Evolutionary conservation across 2,888 invertebrate genomes (phyloP), one percentile per base, ranked within the genome.

Genomic region (Lochmaea crataegi): DNA sequence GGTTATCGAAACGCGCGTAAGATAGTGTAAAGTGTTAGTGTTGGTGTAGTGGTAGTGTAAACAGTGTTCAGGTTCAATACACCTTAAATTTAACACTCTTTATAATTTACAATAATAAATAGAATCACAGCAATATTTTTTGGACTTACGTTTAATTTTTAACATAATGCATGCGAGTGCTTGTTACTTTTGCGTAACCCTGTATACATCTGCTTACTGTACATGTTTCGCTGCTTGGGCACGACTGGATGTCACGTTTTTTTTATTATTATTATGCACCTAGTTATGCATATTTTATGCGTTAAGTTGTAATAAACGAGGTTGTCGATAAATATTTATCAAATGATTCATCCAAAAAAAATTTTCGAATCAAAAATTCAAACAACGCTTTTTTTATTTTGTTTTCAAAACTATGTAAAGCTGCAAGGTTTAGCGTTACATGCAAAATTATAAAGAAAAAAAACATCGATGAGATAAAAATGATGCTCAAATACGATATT

Each of bases 181-280:
- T 16, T 51, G 2, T 51, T n/a, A 58, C 26, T 58, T 63, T 63
- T 42, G 61, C 11, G 38, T 38, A 42, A 42, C 42, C 61, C 61
- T 63, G 61, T 63, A 63, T 63, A 42, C 38, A 18, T 16, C 42
- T 42, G 61, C 61, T 63, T 42, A 18, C 9, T 63, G 61, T 42
- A 41, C 61, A 42, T 42, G 16, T 63, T 63, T 42, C 18, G 16
- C 16, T 18, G 41, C 61, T 63, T 42, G 18, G 18, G 42, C 61
- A 63, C 61, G 61, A 63, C 16, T 63, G 5, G 5, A n/a, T 38
- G 61, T 63, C 61, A 63, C 61, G 61, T 63, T 63, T 63, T 63
- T 63, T 53, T 16, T 45, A 42, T 38, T n/a, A n/a, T 61, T 42
- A 18, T 63, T 63, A 18, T 63, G 61, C 61, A 42, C 61, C 42